Percentiles rank a stretch among this genome's conserved stretches.
Evolutionary conservation across 2,888 invertebrate genomes (phyloP).

Genomic region (Ectemnius cavifrons): DNA sequence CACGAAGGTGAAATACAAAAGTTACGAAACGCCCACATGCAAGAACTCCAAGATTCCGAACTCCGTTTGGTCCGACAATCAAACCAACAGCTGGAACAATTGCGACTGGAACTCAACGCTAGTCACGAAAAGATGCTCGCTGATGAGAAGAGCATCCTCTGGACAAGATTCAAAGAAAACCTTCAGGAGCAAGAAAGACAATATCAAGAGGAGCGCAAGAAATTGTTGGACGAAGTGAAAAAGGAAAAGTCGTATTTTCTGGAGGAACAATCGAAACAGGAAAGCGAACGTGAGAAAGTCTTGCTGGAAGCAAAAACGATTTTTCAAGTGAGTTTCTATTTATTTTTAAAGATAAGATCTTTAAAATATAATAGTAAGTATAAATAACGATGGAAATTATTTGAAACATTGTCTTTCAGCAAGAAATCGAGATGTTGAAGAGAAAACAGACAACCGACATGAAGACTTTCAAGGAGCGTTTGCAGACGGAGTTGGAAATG

Average conservation of each 20-base stretch:
- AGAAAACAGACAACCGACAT: slow-evolving; percentile 78
- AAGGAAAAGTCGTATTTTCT: slow-evolving; percentile 61
- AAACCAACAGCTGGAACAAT: slow-evolving; percentile 81
- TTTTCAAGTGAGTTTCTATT: slow-evolving; percentile 58
- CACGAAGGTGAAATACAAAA: slow-evolving; percentile 86
- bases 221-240: slow-evolving; percentile 66
- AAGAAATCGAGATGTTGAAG: slow-evolving; percentile 62
- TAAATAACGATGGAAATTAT: no score
- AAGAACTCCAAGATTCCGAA: slow-evolving; percentile 83
- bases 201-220: slow-evolving; percentile 61
- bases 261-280: slow-evolving; percentile 63
- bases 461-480: slow-evolving; percentile 81
- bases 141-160: slow-evolving; percentile 82
- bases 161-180: slow-evolving; percentile 73
- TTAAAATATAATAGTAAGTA: no score
- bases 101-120: slow-evolving; percentile 81
- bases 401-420: slow-evolving; percentile 44
- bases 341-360: no score
- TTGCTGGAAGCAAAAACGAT: slow-evolving; percentile 58
- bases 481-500: slow-evolving; percentile 82
- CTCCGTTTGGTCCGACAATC: slow-evolving; percentile 82
- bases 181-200: slow-evolving; percentile 69
- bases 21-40: slow-evolving; percentile 83
- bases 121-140: slow-evolving; percentile 83
- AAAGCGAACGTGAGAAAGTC: slow-evolving; percentile 60